Conservation (phyloP, 2,888 invertebrate genomes). For the Lydus trimaculatus region DNA sequence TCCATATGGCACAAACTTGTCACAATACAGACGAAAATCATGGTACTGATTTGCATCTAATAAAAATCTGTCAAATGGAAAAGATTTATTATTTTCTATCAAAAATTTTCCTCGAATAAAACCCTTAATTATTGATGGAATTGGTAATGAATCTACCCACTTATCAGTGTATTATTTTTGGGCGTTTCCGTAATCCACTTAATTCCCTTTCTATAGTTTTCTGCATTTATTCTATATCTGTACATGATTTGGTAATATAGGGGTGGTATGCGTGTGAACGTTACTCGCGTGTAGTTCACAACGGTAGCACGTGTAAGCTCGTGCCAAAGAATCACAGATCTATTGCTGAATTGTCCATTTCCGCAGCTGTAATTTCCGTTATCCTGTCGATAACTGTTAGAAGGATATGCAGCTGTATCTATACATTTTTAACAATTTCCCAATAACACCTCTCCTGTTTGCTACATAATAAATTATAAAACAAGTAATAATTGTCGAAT, state of each 20-base stretch:
- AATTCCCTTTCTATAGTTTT: not conserved
- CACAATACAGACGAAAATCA: conserved; percentile 28
- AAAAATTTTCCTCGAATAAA: not conserved
- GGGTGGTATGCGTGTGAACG: conserved; percentile 52
- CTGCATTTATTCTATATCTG: not conserved
- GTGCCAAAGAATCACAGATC: conserved; percentile 39
- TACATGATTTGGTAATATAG: conserved; percentile 32
- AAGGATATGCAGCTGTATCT: not conserved
- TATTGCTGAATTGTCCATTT: conserved; percentile 34
- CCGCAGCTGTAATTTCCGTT: conserved; percentile 37
- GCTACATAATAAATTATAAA: not conserved
- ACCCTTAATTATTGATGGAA: not conserved
- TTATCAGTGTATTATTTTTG: not conserved
- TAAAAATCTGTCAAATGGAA: conserved; percentile 3
- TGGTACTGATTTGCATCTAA: not conserved
- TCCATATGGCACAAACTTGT: conserved; percentile 47
- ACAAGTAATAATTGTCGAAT: not conserved
- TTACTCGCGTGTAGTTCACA: conserved; percentile 55
- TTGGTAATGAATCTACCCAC: not conserved
- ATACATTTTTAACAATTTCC: not conserved
- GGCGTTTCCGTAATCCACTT: not conserved
- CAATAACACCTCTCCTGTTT: not conserved
- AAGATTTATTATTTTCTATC: not conserved
- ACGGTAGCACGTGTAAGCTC: conserved; percentile 52
- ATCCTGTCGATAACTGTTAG: not conserved